These are phyloP conservation scores for Phrynocephalus versicolor DNA, from an alignment of 2,113 vertebrate genomes.

Conservation along the genomic window DNA sequence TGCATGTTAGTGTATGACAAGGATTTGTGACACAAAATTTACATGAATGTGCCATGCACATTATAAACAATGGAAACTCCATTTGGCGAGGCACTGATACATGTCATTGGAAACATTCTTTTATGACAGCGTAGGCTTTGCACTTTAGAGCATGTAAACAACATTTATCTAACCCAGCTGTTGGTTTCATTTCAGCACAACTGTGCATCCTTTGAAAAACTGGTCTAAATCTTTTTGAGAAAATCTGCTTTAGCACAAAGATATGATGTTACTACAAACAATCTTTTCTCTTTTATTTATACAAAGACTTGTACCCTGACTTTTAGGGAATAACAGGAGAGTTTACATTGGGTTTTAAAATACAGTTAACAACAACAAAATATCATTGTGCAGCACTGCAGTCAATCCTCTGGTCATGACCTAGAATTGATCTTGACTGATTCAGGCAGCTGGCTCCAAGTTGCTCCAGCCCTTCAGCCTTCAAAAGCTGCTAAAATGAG, in stretches of 20 bases:
- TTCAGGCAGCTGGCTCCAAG: too few species aligned
- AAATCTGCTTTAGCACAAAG: not conserved
- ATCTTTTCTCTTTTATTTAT: not conserved
- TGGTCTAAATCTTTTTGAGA: not conserved
- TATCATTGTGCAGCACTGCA: too few species aligned
- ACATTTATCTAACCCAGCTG: not conserved
- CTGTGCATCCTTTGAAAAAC: not conserved
- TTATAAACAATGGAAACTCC: not conserved
- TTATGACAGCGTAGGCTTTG: not conserved
- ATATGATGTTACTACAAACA: not conserved
- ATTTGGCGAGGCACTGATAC: constrained; percentile 23
- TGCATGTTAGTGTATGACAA: not conserved
- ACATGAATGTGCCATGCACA: not conserved
- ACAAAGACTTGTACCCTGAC: not conserved
- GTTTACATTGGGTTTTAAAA: not conserved
- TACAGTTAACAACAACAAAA: not conserved
- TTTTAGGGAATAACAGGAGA: not conserved
- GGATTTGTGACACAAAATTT: constrained; percentile 15
- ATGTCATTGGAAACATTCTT: constrained; percentile 36
- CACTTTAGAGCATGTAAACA: not conserved
- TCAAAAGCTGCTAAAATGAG: too few species aligned
- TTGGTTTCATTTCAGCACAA: not conserved
- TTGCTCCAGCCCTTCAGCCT: too few species aligned
- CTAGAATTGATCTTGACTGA: too few species aligned
- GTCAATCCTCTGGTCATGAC: too few species aligned